phyloP scores from a whole-genome alignment of 2,888 invertebrate genomes.

The Agriopis marginaria region DNA sequence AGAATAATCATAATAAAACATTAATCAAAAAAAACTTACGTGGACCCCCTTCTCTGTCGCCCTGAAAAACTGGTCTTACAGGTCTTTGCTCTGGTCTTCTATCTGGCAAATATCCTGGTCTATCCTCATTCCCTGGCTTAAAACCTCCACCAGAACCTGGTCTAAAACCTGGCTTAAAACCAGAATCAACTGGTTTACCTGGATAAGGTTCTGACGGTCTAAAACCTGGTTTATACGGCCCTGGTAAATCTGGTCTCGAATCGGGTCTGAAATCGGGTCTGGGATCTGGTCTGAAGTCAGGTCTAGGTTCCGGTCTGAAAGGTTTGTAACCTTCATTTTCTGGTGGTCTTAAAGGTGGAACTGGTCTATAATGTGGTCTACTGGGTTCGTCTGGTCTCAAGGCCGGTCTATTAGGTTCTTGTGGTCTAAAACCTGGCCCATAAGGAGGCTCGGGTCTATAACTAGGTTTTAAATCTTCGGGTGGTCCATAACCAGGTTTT shows the following conservation, averaged over 20 bases:
- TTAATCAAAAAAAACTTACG: constrained; percentile 56
- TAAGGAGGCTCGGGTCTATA: background rate
- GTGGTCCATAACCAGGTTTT: constrained; percentile 11
- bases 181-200: constrained; percentile 11
- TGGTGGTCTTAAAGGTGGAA: constrained; percentile 44
- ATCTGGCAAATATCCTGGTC: constrained; percentile 45
- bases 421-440: constrained; percentile 40
- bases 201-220: constrained; percentile 36
- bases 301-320: constrained; percentile 43
- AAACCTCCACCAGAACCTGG: constrained; percentile 22
- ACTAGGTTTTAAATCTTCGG: constrained; percentile 3
- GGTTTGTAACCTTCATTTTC: constrained; percentile 47
- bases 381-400: constrained; percentile 41
- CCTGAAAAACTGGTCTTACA: constrained; percentile 54
- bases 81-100: constrained; percentile 42
- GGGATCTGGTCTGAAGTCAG: constrained; percentile 23
- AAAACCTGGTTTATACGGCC: constrained; percentile 22
- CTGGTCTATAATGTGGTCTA: constrained; percentile 48
- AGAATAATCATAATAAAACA: background rate
- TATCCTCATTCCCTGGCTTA: constrained; percentile 31
- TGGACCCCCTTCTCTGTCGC: constrained; percentile 62
- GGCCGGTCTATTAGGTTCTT: constrained; percentile 7
- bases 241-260: constrained; percentile 11
- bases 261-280: constrained; percentile 29
- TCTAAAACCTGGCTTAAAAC: constrained; percentile 37